Evolutionary conservation across 2,888 invertebrate species (phyloP), one percentile per base, ranked within the genome.

Genomic region (Agrypnus murinus): DNA sequence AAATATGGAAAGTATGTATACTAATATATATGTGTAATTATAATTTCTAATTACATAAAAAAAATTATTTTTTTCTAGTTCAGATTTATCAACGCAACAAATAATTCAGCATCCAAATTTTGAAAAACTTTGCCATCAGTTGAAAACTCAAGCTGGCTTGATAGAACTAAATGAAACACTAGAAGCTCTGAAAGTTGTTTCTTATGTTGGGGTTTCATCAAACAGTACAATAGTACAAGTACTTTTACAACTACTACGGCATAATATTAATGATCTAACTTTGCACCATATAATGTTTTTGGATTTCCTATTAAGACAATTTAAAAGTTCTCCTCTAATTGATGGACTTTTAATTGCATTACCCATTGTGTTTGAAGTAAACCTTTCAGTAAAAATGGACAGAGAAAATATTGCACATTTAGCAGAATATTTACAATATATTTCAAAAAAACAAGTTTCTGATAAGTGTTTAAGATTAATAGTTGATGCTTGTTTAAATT

Each of bases 301-400:
- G 12, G 87, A 91, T 79, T 90, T 89, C 78, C 76, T 92, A 6
- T 79, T 93, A 0, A 79, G 82, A 1, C 87, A 88, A 57, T 84
- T 88, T 43, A 83, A 87, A 34, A 77, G 76, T 1, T 87, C 86
- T 10, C 90, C 92, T 65, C 83, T 93, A 19, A 87, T 89, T 0
- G 90, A 91, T 36, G 92, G 92, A 0, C 79, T 93, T 3, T 87
- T 86, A 77, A 85, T 91, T 0, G 92, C 93, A 0, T 77, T 93
- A 8, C 92, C 92, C 0, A 81, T 92, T 31, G 90, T 91, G 0
- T 92, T 93, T 79, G 90, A 92, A 84, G 87, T 89, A 6, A 89
- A 91, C 71, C 76, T 92, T 6, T 86, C 87, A 0, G 75, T 86
- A 5, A 90, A 92, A 81, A 78, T 92, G 17, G 89, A 92, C 72